Evolutionary conservation across 2,113 vertebrate genomes (phyloP), one percentile per base, ranked within the genome.

Genomic region (Atrichornis clamosus): DNA sequence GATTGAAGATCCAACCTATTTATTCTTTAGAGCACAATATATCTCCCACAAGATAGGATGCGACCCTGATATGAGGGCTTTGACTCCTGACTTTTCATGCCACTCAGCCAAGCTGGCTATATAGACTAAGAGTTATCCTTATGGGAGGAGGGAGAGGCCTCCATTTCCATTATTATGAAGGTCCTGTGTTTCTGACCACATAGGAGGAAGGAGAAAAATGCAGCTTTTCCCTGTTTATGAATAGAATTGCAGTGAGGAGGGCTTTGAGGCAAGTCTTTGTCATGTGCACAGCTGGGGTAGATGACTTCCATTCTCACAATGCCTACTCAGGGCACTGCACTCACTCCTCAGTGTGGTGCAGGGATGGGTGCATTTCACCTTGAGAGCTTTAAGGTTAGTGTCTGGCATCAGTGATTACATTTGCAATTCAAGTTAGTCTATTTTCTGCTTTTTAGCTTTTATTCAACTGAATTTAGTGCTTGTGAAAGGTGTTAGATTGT

Each of bases 371-470:
- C 84, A 67, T 89, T 93, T 96, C 95, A 95, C 95, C 95, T 97
- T 97, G 95, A 94, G 90, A 89, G 88, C 83, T 72, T 84, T 95
- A 93, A 96, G 90, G 80, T 95, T 91, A 90, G 50, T 52, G 72
- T 68, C 88, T 96, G 49, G 37, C 27, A 18, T 74, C 92, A 78
- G 67, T 97, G 95, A 97, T 97, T 97, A 72, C 96, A 97, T 97
- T 97, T 97, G 96, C 95, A 97, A 97, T 97, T 97, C 96, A 97
- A 94, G 92, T 96, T 96, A 88, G 60, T 92, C 93, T 92, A 93
- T 95, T 96, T 96, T 93, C 70, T 96, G 78, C 87, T 88, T 95
- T 96, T 96, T 83, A 95, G 63, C 78, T 85, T 96, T 96, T 91
- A 88, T 95, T 96, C 94, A 89, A 11, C 87, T 86, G 84, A 91